Evolutionary conservation across 2,888 invertebrate species (phyloP), one percentile per base, ranked within the genome.

Genomic region (Didymodactylos carnosus): DNA sequence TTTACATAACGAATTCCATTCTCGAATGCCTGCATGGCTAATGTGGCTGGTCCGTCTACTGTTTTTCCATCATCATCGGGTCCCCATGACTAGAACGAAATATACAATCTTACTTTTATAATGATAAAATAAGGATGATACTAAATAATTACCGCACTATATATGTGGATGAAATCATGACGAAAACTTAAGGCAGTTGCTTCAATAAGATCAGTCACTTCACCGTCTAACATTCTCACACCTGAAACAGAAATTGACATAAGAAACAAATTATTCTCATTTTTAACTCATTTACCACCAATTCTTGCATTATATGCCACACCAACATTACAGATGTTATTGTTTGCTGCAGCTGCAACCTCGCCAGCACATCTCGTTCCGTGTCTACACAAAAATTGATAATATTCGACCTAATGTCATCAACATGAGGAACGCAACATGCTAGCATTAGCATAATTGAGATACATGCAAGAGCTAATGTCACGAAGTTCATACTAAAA

Each of bases 61-160:
- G 97, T 97, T 82, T 93, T 91, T 0, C 97, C 97, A 81, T 97
- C 95, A 82, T 97, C 95, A 80, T 97, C 95, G 11, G 94, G 94
- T 8, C 94, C 94, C 62, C 62, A 83, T n/a, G n/a, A n/a, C n/a
- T n/a, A n/a, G n/a, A n/a, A n/a, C n/a, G n/a, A 83, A 70, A 62
- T 13, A 5, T 4, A 8, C 6, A 19, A 0, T 5, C 10, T 62
- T 0, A 35, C 35, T 10, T 62, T 16, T 29, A 62, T 14, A 3
- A 27, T 27, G 16, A 0, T 0, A 27, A 35, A 62, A 35, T 19
- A 8, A 35, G 11, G 1, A 35, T n/a, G n/a, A 27, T 62, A 35
- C 62, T 62, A 35, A 62, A 94, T 94, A n/a, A n/a, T n/a, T n/a
- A n/a, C 2, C n/a, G 95, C 95, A 80, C 93, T 94, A 85, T 97